These are phyloP conservation scores for Phanerotoma sp. DNA, from an alignment of 2,888 invertebrate species.

Conservation along the genomic window DNA sequence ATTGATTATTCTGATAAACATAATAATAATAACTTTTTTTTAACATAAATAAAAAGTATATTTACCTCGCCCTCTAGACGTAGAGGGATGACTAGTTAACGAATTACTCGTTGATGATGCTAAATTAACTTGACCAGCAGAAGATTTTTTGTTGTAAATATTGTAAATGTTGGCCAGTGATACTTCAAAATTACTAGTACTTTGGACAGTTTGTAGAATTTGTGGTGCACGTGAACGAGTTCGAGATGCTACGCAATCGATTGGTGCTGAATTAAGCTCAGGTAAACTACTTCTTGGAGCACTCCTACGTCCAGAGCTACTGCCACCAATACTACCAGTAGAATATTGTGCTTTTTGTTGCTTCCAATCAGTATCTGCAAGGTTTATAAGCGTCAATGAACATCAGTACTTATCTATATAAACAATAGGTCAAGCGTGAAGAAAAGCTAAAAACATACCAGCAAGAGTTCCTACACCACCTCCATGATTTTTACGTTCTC, in stretches of 20 bases:
- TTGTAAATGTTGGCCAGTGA: slow-evolving; percentile 41
- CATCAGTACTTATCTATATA: neutral
- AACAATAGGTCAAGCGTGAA: neutral
- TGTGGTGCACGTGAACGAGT: slow-evolving; percentile 55
- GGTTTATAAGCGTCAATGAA: neutral
- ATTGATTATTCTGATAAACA: neutral
- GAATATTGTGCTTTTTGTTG: slow-evolving; percentile 48
- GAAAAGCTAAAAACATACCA: slow-evolving; percentile 38
- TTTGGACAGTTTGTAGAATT: slow-evolving; percentile 45
- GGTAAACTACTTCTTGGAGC: slow-evolving; percentile 41
- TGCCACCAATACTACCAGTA: slow-evolving; percentile 42
- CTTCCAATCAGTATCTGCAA: slow-evolving; percentile 50
- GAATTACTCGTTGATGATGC: slow-evolving; percentile 40
- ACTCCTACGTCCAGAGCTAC: slow-evolving; percentile 45
- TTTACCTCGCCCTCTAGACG: slow-evolving; percentile 55
- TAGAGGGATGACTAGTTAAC: slow-evolving; percentile 52
- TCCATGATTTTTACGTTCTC: slow-evolving; percentile 52
- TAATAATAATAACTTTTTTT: slow-evolving; percentile 19
- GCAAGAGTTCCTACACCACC: slow-evolving; percentile 51
- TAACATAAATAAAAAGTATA: slow-evolving; percentile 9
- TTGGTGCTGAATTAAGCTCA: slow-evolving; percentile 48
- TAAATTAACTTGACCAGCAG: slow-evolving; percentile 39
- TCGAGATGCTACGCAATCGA: slow-evolving; percentile 54
- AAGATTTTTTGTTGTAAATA: slow-evolving; percentile 38
- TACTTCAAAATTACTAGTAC: slow-evolving; percentile 42